phyloP scores from a whole-genome alignment of 2,888 invertebrate genomes.

The Drosophila percnosoma region DNA sequence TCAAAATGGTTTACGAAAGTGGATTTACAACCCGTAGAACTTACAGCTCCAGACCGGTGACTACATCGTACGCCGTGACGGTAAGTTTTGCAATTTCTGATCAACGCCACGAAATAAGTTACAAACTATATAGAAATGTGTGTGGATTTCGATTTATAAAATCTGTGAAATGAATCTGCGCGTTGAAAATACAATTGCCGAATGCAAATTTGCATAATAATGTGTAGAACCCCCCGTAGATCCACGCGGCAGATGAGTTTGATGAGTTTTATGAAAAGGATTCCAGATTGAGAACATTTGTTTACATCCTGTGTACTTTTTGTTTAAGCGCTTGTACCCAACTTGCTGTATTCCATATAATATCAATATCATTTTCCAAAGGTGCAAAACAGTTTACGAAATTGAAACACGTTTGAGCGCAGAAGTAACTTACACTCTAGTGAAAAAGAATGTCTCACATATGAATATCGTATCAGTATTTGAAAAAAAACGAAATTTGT shows the following conservation, averaged over 20 bases:
- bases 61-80: slow-evolving; percentile 91
- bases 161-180: slow-evolving; percentile 62
- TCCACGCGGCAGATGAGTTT: slow-evolving; percentile 36
- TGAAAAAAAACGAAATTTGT: neutral
- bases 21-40: slow-evolving; percentile 96
- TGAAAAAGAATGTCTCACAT: slow-evolving; percentile 47
- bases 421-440: slow-evolving; percentile 45
- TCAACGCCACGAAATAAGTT: slow-evolving; percentile 13
- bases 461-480: slow-evolving; percentile 83
- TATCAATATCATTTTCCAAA: slow-evolving; percentile 35
- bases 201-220: slow-evolving; percentile 8
- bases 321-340: slow-evolving; percentile 78
- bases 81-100: slow-evolving; percentile 86
- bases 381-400: slow-evolving; percentile 66
- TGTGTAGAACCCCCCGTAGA: neutral
- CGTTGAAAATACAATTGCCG: neutral
- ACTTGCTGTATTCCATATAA: slow-evolving; percentile 77
- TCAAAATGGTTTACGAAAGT: slow-evolving; percentile 95
- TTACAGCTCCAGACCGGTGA: slow-evolving; percentile 88
- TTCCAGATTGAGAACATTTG: neutral
- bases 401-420: slow-evolving; percentile 85
- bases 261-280: slow-evolving; percentile 21
- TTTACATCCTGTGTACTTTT: slow-evolving; percentile 36
- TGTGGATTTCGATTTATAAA: slow-evolving; percentile 68
- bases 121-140: slow-evolving; percentile 62